Evolutionary conservation across 2,113 vertebrate species (phyloP), one percentile per base, ranked within the genome.

Genomic region (Caranx ignobilis): DNA sequence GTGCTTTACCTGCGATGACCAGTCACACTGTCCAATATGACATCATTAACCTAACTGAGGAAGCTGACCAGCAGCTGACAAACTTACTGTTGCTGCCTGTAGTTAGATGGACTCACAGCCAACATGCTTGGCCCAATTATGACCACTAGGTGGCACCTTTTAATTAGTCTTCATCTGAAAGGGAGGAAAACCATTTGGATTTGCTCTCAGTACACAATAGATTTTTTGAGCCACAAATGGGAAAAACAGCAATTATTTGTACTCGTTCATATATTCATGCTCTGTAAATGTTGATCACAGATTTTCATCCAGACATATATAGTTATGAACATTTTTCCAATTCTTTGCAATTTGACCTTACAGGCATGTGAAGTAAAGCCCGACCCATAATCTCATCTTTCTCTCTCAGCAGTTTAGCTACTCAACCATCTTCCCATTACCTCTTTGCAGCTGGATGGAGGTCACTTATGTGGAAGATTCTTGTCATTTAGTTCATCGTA

Each of bases 141-240:
- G 18, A 19, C 88, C 92, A 89, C 84, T 79, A 89, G 90, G 68
- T 88, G 91, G 86, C 1, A 76, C 64, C 31, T 62, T 88, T 63
- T 71, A 45, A 68, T 54, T 39, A 66, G 19, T 67, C 32, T 70
- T 73, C 39, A 70, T 5, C 11, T 26, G 26, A 71, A 56, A 68
- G 11, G 6, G 2, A 18, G 16, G 31, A 2, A 54, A 39, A 26
- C 6, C 2, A 8, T 10, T 19, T 78, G 2, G 13, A n/a, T 62
- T 69, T 68, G 43, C 54, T 41, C 47, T 32, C 45, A 11, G 19
- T 26, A 26, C 26, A 26, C 35, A 66, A n/a, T 6, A 21, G n/a
- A 2, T 69, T 60, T 31, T 10, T 18, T 47, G 13, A 26, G 26
- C 6, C 37, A 39, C 39, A 56, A 9, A 55, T 43, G 3, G 41